A percentile compares a stretch with the other conserved stretches of the same genome.
These are phyloP conservation scores for Callionymus lyra DNA, from an alignment of 2,113 vertebrate genomes.

Conservation along the genomic window DNA sequence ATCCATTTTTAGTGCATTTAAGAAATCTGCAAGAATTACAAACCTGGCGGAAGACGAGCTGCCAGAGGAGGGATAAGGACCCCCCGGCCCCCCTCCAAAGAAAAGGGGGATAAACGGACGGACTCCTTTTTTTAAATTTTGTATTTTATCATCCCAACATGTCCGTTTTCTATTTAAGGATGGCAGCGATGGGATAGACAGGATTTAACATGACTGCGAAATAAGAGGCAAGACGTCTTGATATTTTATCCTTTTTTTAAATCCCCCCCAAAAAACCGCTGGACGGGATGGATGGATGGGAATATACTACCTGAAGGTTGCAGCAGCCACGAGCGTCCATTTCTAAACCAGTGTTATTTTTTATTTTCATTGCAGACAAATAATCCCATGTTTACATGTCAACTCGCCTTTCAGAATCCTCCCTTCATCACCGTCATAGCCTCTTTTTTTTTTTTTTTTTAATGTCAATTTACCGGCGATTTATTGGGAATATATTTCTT, in stretches of 20 bases:
- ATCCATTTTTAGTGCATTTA: slow-evolving; percentile 74
- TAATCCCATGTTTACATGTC: slow-evolving; percentile 38
- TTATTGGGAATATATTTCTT: slow-evolving; percentile 18
- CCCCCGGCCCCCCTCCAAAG: no score
- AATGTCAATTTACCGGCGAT: slow-evolving; percentile 12
- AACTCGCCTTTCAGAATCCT: slow-evolving; percentile 6
- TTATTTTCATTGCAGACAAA: slow-evolving; percentile 10
- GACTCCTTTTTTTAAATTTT: slow-evolving; percentile 16
- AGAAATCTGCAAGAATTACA: slow-evolving; percentile 69
- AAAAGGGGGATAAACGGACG: slow-evolving; percentile 50
- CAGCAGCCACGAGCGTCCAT: slow-evolving; percentile 25
- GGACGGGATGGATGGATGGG: slow-evolving; percentile 24
- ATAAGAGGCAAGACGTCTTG: slow-evolving; percentile 73
- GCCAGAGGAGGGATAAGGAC: slow-evolving; percentile 44
- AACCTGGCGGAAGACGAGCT: slow-evolving; percentile 62
- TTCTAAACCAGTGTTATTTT: slow-evolving; percentile 19
- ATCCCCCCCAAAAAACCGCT: no score
- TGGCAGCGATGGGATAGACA: slow-evolving; percentile 73
- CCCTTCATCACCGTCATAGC: slow-evolving; percentile 8
- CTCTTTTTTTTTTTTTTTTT: slow-evolving; percentile 2
- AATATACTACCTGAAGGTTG: slow-evolving; percentile 27
- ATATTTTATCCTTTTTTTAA: background rate
- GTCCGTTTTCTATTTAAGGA: slow-evolving; percentile 53
- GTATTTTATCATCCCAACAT: slow-evolving; percentile 51
- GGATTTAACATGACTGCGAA: slow-evolving; percentile 71